phyloP scores from a whole-genome alignment of 2,113 vertebrate genomes.

The Cyanoramphus novaezelandiae region DNA sequence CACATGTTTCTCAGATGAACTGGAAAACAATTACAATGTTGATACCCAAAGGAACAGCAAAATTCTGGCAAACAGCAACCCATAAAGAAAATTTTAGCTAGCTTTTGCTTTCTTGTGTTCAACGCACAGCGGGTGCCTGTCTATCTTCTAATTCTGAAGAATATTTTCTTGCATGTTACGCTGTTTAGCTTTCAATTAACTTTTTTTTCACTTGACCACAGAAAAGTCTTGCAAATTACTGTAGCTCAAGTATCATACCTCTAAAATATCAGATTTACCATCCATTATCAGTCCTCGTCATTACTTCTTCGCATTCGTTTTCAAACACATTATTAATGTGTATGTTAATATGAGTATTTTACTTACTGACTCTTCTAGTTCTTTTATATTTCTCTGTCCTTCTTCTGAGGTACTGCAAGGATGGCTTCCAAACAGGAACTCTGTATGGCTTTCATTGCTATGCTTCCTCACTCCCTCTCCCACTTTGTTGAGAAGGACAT shows the following conservation, averaged over 20 bases:
- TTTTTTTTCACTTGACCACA: neutral
- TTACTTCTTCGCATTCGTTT: neutral
- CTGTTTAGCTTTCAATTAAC: neutral
- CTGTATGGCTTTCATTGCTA: neutral
- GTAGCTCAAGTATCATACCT: neutral
- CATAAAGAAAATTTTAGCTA: neutral
- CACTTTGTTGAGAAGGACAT: neutral
- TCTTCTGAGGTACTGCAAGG: neutral
- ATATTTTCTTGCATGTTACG: neutral
- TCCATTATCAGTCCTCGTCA: neutral
- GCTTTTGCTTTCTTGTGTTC: neutral
- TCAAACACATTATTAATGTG: neutral
- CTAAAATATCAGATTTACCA: neutral
- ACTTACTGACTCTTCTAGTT: neutral
- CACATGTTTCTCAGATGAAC: constrained; percentile 31
- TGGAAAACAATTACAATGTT: neutral
- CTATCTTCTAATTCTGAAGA: neutral
- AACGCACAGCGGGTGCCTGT: neutral
- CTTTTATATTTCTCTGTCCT: neutral
- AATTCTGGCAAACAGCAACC: constrained; percentile 5
- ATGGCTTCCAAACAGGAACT: neutral
- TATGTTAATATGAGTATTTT: neutral
- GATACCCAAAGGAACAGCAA: neutral
- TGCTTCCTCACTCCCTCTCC: neutral
- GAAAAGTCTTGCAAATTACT: neutral